Percentiles rank a stretch among this genome's conserved stretches.
Conservation (phyloP, 2,797 vertebrate genomes). For the Clarias pachynema region DNA sequence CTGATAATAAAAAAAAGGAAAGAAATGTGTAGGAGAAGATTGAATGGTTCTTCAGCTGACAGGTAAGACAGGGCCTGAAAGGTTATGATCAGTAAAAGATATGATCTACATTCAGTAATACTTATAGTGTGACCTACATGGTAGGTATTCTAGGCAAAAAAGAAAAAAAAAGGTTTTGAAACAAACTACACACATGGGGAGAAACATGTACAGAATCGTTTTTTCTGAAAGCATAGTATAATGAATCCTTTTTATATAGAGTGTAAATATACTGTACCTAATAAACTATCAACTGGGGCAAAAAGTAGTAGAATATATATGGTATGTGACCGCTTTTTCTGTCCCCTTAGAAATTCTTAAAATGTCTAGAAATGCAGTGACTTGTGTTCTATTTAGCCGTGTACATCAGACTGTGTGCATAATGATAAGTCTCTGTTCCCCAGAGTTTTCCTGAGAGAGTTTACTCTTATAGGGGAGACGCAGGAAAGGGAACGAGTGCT, state of each 20-base stretch:
- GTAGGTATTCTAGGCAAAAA: background rate
- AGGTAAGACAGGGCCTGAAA: background rate
- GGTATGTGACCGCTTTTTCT: background rate
- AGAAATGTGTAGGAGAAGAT: background rate
- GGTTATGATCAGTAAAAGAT: background rate
- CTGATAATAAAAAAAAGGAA: background rate
- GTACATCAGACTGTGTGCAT: background rate
- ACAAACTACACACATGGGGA: background rate
- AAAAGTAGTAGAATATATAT: background rate
- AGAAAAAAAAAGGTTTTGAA: background rate
- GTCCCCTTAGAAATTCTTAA: background rate
- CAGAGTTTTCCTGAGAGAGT: conserved; percentile 88
- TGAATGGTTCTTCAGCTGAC: background rate
- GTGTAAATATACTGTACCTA: background rate
- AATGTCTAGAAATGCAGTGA: background rate
- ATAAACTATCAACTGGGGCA: background rate
- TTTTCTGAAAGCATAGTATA: background rate
- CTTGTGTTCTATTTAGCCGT: background rate
- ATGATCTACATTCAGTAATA: background rate
- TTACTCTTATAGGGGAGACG: conserved; percentile 93
- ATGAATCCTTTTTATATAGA: background rate
- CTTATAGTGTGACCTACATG: background rate
- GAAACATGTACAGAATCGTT: background rate
- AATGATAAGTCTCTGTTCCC: background rate
- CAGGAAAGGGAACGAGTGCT: conserved; percentile 94